These are phyloP conservation scores for Chrysolina americana DNA, from an alignment of 2,888 invertebrate genomes.

Conservation along the genomic window DNA sequence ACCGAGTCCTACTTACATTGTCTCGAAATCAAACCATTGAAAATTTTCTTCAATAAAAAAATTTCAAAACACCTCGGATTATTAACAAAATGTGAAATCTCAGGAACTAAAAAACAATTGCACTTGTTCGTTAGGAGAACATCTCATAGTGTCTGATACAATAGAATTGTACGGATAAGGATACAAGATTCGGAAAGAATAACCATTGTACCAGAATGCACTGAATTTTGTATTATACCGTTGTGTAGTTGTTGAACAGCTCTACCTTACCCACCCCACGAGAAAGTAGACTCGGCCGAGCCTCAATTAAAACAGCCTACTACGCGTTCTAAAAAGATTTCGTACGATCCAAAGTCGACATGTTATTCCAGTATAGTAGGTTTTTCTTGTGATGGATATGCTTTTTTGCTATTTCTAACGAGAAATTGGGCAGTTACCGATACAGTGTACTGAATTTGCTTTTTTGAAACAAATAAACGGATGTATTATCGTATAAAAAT, in stretches of 20 bases:
- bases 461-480: too few relatives aligned
- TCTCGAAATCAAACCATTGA: constrained; percentile 9
- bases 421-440: constrained; percentile 23
- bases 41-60: constrained; percentile 1
- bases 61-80: constrained; percentile 19
- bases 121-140: constrained; percentile 46
- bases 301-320: constrained; percentile 68
- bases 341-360: constrained; percentile 49
- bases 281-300: constrained; percentile 67
- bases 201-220: constrained; percentile 54
- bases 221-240: constrained; percentile 54
- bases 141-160: constrained; percentile 40
- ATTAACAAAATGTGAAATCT: constrained; percentile 18
- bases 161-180: constrained; percentile 46
- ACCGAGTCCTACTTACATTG: background rate
- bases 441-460: background rate
- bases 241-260: constrained; percentile 48
- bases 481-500: too few relatives aligned
- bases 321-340: constrained; percentile 66
- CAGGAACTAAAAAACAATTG: constrained; percentile 41
- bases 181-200: constrained; percentile 48
- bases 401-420: constrained; percentile 30
- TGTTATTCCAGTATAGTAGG: constrained; percentile 52
- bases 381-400: constrained; percentile 32
- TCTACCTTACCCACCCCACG: constrained; percentile 57